A percentile compares a stretch with the other conserved stretches of the same genome.
These are phyloP conservation scores for Aethes cnicana DNA, from an alignment of 2,888 invertebrate species.

Conservation along the genomic window DNA sequence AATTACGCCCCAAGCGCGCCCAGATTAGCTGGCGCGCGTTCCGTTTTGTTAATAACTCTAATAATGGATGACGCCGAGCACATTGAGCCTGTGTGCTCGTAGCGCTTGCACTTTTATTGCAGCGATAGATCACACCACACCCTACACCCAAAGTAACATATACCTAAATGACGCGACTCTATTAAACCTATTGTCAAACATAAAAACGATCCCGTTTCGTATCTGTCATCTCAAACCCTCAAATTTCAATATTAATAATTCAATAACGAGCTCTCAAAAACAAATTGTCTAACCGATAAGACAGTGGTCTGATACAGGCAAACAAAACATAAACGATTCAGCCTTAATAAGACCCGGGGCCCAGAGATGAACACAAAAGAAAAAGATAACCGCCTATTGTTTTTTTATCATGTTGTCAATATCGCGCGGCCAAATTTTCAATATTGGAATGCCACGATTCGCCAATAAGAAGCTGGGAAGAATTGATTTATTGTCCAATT, in stretches of 20 bases:
- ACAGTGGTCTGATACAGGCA: constrained; percentile 60
- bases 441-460: constrained; percentile 82
- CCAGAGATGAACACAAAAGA: constrained; percentile 81
- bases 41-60: constrained; percentile 79
- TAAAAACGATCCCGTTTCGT: constrained; percentile 37
- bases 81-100: constrained; percentile 50
- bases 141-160: constrained; percentile 14
- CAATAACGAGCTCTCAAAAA: constrained; percentile 76
- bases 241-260: constrained; percentile 74
- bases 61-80: constrained; percentile 74
- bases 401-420: constrained; percentile 83
- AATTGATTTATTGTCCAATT: constrained; percentile 84
- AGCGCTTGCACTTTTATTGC: constrained; percentile 49
- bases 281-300: constrained; percentile 80
- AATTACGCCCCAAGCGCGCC: constrained; percentile 72
- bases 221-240: constrained; percentile 48
- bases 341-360: constrained; percentile 77
- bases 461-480: constrained; percentile 82
- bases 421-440: constrained; percentile 82
- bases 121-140: constrained; percentile 36
- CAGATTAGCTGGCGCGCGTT: constrained; percentile 76
- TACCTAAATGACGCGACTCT: constrained; percentile 12
- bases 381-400: constrained; percentile 78
- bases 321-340: constrained; percentile 73
- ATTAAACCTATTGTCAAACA: constrained; percentile 14